Base-by-base conservation (phyloP, 2,113 vertebrate species). In the Labeo catla region DNA sequence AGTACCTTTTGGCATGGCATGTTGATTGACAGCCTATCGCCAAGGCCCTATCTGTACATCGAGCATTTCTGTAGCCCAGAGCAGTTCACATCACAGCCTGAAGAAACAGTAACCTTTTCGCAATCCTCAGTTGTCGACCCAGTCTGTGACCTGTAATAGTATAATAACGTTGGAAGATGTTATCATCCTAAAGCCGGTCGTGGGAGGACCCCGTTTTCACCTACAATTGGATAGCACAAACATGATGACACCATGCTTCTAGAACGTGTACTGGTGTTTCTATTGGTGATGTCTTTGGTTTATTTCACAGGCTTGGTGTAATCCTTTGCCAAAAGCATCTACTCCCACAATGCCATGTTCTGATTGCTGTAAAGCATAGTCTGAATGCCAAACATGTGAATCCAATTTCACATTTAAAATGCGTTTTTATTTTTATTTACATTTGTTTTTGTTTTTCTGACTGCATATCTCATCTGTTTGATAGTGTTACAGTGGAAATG, bases 131-230 rank as follows among this genome's bases (percentile, higher is more conserved):
- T 50, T 76, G 68, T 45, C 36, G 66, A 74, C 54, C 54, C 61
- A 54, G 72, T 77, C 59, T 77, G 50, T 88, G 57, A 84, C 81
- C 70, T 68, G 79, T 73, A 80, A 43, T 66, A 61, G 80, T 83
- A 87, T 84, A 87, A 84, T 87, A 74, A 77, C 65, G 78, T 28
- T 80, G 50, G 76, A 78, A 84, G 85, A 86, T 84, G 80, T 73
- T 54, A 88, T 88, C 86, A 76, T 39, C 66, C 68, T 39, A 61
- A 61, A 88, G 63, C 28, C 63, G n/a, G 47, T 82, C 63, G 28
- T 73, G 50, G 47, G 66, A 57, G 68, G 36, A 84, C 28, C 66
- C 19, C 9, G 19, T 73, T 73, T 73, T 84, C 47, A 70, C 63
- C 45, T 39, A 50, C 23, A 68, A 52, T 66, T 34, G 50, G 50